Base-by-base conservation (phyloP, 1,140 invertebrate genomes). In the Lordiphosa collinella region DNA sequence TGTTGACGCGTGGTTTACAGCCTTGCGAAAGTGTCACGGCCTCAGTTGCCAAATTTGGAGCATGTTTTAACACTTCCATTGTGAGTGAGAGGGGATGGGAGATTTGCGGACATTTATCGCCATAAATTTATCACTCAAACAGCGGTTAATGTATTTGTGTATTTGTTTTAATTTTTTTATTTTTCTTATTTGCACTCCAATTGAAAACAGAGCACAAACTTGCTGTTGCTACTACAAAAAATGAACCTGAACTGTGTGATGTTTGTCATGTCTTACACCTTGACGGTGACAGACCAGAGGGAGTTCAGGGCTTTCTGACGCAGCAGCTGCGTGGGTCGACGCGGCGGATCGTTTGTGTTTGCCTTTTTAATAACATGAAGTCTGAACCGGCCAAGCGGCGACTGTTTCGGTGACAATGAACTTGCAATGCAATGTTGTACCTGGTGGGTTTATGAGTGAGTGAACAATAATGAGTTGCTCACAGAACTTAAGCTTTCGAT, bases 121-220 rank as follows among this genome's bases (percentile, higher is more conserved):
- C 61, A 68, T 60, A 60, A 74, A 72, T 57, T 55, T 59, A 54
- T 74, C 66, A 62, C 46, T 38, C 63, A 46, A 61, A 48, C 60
- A 62, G 36, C 32, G 57, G 55, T 57, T 36, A 56, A 48, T 47
- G 37, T 59, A 65, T 53, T 72, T 14, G 43, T 43, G 38, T 73
- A 58, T 72, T 74, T 74, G 54, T 53, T 50, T 62, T 65, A 44
- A 48, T 7, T 63, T 58, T 63, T 48, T 52, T 68, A 63, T 71
- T 62, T n/a, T n/a, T n/a, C n/a, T n/a, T 79, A 73, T 79, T 79
- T 78, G 74, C 68, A 35, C 63, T 79, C 52, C 74, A 79, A 78
- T 80, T 73, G 59, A 73, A 72, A 68, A 11, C 46, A 52, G 37
- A 47, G 53, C 60, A 57, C 35, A 51, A 46, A 69, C 9, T n/a